Conservation (phyloP, 2,113 vertebrate genomes). For the human region GRCh38 chr3:81901501-81902000, state of each 20-base stretch:
- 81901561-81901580: background rate
- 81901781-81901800: background rate
- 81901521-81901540: background rate
- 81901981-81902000: background rate
- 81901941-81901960: background rate
- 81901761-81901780: background rate
- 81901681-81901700: background rate
- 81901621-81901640: background rate
- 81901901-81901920: constrained; percentile 20
- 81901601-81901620: background rate
- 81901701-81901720: constrained; percentile 18
- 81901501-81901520: background rate
- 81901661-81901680: constrained; percentile 37
- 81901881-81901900: constrained; percentile 51
- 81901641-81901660: background rate
- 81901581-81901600: background rate
- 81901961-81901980: background rate
- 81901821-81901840: constrained; percentile 24
- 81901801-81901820: constrained; percentile 2
- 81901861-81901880: constrained; percentile 48
- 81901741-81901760: background rate
- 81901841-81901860: constrained; percentile 3
- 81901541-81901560: background rate
- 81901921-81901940: background rate
- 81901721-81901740: background rate